Evolutionary conservation across 2,113 vertebrate genomes (phyloP).

Genomic region (Platycercus adscitus): DNA sequence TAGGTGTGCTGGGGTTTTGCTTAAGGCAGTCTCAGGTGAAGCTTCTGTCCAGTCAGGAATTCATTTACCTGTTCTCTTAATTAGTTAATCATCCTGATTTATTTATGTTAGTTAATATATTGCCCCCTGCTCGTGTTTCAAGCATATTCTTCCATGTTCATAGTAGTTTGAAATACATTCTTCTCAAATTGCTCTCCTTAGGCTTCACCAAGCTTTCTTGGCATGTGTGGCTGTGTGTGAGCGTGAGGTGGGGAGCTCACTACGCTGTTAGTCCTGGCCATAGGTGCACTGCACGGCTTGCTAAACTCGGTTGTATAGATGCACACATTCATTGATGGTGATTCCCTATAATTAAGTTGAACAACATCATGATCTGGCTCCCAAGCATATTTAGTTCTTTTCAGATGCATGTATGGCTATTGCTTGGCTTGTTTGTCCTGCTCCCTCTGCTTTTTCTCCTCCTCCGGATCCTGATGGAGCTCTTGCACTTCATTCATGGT

Average conservation of each 20-base stretch:
- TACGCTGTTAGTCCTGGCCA: neutral
- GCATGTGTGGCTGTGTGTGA: neutral
- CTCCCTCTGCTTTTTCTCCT: neutral
- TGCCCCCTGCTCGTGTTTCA: neutral
- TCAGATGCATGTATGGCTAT: neutral
- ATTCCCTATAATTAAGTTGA: neutral
- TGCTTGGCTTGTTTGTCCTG: neutral
- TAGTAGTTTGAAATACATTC: neutral
- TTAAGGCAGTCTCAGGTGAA: neutral
- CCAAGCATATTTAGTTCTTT: neutral
- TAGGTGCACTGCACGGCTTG: neutral
- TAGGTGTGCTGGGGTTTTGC: neutral
- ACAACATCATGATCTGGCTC: neutral
- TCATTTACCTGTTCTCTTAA: neutral
- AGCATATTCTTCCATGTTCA: rapidly evolving
- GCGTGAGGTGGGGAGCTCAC: neutral
- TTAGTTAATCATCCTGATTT: neutral
- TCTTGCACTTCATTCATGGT: neutral
- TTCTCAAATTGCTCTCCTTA: neutral
- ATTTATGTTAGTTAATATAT: neutral
- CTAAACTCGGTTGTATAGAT: neutral
- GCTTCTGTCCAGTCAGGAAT: neutral
- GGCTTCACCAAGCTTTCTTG: neutral
- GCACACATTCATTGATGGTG: neutral
- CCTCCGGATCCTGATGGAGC: neutral